Evolutionary conservation across 2,888 invertebrate genomes (phyloP).

Genomic region (Eristalis arbustorum): DNA sequence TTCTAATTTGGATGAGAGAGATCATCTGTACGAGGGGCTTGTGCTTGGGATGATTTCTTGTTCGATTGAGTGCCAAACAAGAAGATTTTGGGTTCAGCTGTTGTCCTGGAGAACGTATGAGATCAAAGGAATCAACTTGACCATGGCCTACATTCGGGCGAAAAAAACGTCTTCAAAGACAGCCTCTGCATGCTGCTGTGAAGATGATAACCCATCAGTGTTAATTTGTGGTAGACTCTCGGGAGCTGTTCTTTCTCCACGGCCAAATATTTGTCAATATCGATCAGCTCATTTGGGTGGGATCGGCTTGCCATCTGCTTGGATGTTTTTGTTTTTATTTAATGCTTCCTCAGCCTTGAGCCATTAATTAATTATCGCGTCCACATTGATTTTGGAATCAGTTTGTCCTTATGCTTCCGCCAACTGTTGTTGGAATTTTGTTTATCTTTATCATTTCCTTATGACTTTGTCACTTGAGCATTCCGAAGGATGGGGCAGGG

Average conservation of each 20-base stretch:
- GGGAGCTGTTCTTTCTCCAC: neutral
- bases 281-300: neutral
- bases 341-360: neutral
- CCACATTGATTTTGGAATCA: neutral
- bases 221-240: neutral
- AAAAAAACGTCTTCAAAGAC: neutral
- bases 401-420: neutral
- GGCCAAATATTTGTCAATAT: neutral
- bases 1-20: neutral
- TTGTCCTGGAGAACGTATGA: too few species aligned
- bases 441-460: neutral
- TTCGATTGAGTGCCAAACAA: neutral
- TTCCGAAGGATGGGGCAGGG: too few species aligned
- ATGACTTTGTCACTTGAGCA: neutral
- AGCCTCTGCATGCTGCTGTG: neutral
- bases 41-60: neutral
- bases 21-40: neutral
- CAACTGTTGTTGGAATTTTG: neutral
- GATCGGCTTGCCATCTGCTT: neutral
- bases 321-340: neutral
- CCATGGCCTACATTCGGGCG: too few species aligned
- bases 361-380: neutral
- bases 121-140: too few species aligned
- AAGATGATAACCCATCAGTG: neutral
- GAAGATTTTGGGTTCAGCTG: too few species aligned